Percentiles rank a stretch among this genome's conserved stretches.
These are phyloP conservation scores for Entomyzon cyanotis DNA, from an alignment of 2,113 vertebrate genomes.

Conservation along the genomic window DNA sequence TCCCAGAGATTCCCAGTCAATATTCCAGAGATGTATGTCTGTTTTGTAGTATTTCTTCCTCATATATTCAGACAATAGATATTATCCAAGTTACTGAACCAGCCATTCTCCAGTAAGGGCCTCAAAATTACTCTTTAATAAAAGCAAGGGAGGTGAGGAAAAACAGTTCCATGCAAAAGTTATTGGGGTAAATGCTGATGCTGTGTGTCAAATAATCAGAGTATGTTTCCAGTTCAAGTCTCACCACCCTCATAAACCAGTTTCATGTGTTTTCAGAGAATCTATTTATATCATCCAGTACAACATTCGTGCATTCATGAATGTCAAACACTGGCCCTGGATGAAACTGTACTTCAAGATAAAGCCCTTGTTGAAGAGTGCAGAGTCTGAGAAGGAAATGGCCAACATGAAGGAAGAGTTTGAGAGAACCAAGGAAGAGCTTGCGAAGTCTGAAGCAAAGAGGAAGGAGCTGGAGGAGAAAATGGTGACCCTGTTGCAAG, in stretches of 20 bases:
- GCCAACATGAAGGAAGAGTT: constrained; percentile 80
- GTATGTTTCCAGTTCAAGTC: background rate
- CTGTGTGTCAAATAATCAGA: background rate
- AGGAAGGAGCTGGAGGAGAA: constrained; percentile 86
- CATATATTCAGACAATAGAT: background rate
- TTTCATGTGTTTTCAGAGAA: constrained; percentile 68
- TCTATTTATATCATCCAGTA: constrained; percentile 87
- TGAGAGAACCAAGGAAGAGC: constrained; percentile 78
- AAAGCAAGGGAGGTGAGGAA: background rate
- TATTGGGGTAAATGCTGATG: background rate
- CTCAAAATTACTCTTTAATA: background rate
- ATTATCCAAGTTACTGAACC: background rate
- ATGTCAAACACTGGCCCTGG: constrained; percentile 76
- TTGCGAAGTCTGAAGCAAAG: constrained; percentile 79
- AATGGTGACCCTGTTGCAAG: constrained; percentile 79
- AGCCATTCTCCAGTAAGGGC: background rate
- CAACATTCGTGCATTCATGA: constrained; percentile 77
- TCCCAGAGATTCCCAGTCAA: background rate
- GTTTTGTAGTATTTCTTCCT: background rate
- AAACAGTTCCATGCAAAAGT: background rate
- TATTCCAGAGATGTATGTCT: background rate
- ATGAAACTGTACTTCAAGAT: constrained; percentile 80
- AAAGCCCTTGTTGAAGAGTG: constrained; percentile 82
- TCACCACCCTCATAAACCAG: background rate
- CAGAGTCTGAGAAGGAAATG: constrained; percentile 80